Base-by-base conservation (phyloP, 2,797 vertebrate species). In the Phataginus tricuspis region DNA sequence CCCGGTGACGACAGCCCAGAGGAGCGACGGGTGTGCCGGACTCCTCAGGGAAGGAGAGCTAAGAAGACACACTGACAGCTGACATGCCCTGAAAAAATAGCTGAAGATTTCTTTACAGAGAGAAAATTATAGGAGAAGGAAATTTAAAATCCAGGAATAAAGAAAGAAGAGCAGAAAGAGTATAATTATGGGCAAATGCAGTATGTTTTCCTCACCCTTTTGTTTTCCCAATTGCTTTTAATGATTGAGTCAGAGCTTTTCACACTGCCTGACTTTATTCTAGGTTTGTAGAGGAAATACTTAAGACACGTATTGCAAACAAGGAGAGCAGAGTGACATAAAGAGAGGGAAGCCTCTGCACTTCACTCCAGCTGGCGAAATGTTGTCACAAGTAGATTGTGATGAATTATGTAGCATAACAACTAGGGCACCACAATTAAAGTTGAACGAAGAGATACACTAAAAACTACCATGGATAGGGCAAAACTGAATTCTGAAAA, bases 1-100 rank as follows among this genome's bases (percentile, higher is more conserved):
- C 39, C 27, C 5, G 8, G 12, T 0, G 15, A 53, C 5, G 9
- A 19, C 12, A 7, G 21, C 42, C 18, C 3, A 25, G 4, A 75
- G 16, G 21, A 93, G 5, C 5, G n/a, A 39, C 1, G 0, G 9
- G 18, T 13, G 0, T 3, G 3, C 5, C 12, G 1, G 25, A 19
- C 11, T 57, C 42, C 42, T 16, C n/a, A 25, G 49, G 18, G 10
- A 59, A 64, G 7, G 7, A 78, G 53, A 59, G 16, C 0, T 12
- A 59, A 4, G 5, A 72, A 53, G 37, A 7, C 0, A 5, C 45
- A 6, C 49, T 27, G 27, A 21, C 9, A 42, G 18, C 12, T 31
- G 7, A 29, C 9, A 18, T n/a, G 18, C 12, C 29, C 25, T 49
- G 13, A 42, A 72, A 14, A 9, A 79, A 66, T 42, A 4, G 7